Base-by-base conservation (phyloP, 1,140 invertebrate species). In the Meloidogyne chitwoodi region DNA sequence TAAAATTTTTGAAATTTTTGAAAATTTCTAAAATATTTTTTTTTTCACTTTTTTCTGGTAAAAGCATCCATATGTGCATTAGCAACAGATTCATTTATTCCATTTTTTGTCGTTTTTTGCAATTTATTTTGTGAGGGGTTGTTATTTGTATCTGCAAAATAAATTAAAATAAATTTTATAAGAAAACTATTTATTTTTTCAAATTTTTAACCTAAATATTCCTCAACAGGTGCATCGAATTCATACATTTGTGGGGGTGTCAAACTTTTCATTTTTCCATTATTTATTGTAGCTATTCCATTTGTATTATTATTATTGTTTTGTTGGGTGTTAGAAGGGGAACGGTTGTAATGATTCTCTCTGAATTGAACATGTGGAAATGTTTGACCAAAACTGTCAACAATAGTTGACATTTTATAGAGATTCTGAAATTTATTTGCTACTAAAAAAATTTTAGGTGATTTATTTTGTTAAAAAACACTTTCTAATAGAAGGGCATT, bases 201-300 rank as follows among this genome's bases (percentile, higher is more conserved):
- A n/a, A 10, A n/a, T 6, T 38, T 24, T 8, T 1, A 56, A 31
- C 71, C 56, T 31, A 22, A 61, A 22, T 73, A 64, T 29, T 73
- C 71, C 12, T 73, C 71, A n/a, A 27, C 71, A 73, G 56, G 48
- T 16, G 48, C 44, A 26, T 73, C 71, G 12, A 31, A 63, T 24
- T 61, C 56, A 64, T 73, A 73, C 71, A 73, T 73, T 63, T 73
- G 71, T 29, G 71, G 71, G n/a, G 71, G 71, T 6, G 71, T 27
- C 19, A 34, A 61, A 22, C 71, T 73, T 22, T 73, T 73, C 22
- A 73, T 12, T 56, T 56, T 56, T 24, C 71, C 71, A 64, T 73
- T 73, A 31, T 73, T 67, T 19, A 34, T 34, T 22, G 29, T 63
- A 38, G 22, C 71, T 56, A 56, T n/a, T n/a, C 48, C 48, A 10